Base-by-base conservation (phyloP, 1,140 invertebrate genomes). In the Brachionus calyciflorus region DNA sequence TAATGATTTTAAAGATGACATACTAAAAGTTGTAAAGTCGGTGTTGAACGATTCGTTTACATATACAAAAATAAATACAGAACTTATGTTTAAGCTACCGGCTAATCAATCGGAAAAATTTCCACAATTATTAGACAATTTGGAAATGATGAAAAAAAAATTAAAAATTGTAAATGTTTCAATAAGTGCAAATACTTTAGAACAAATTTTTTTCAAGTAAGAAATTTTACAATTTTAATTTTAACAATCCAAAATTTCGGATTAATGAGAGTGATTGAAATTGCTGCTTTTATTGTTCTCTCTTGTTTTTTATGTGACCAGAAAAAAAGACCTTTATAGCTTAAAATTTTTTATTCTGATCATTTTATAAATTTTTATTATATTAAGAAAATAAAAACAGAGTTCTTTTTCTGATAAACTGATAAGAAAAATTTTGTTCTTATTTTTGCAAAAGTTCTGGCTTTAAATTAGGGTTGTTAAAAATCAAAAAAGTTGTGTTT, bases 41-140 rank as follows among this genome's bases (percentile, higher is more conserved):
- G 37, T n/a, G 7, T 7, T 69, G 26, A 26, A 12, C 24, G 30
- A 46, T 14, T 44, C 24, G 4, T n/a, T n/a, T n/a, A 46, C 46
- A 12, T 46, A 28, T 26, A 46, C 65, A 7, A 28, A 40, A 0
- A 26, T 46, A 26, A 69, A 48, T 69, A 26, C 21, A 69, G 65
- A 69, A 40, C 24, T 69, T 12, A 44, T 24, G 10, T 69, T 82
- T 83, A 28, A 84, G 83, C 9, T 84, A 82, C 44, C 79, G 85
- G 9, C 81, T 81, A 28, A 80, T 80, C 9, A 85, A 85, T 51
- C 82, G 78, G 12, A 82, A 80, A 46, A 85, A 86, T 77, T 80
- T 86, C 3, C 83, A 60, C 21, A 12, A 60, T 51, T 46, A 76
- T 55, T 79, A 80, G 9, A 78, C 53, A 40, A 81, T 80, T 77